Base-by-base conservation (phyloP, 2,888 invertebrate species). In the Timema cristinae region DNA sequence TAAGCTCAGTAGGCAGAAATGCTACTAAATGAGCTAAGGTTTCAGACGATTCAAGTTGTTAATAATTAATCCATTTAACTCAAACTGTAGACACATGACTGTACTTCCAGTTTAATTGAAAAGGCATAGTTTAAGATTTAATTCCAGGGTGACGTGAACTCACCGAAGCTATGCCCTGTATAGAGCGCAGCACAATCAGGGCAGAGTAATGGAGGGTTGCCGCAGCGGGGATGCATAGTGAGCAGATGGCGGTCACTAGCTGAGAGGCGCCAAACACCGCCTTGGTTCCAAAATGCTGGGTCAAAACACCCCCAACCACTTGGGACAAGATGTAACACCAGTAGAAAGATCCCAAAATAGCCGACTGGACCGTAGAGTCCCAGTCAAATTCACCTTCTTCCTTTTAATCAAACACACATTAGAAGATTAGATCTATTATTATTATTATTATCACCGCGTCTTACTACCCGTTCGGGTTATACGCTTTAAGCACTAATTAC, bases 241-340 rank as follows among this genome's bases (percentile, higher is more conserved):
- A 90, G 79, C 89, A 89, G 49, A 87, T 76, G 2, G 90, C 90
- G n/a, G 90, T 91, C 54, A 85, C 84, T 59, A 89, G 81, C 79
- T 91, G 90, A 5, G 90, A 90, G 78, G 88, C 89, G 13, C 90
- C 89, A 77, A 90, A 90, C 6, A 90, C 90, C 6, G 86, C 83
- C 80, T 90, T 91, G 15, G 90, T 90, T 70, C 90, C 90, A 77
- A 90, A 86, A 79, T 86, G 85, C 81, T 91, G 90, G 2, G 90
- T 90, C 49, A 90, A 86, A 75, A 89, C 83, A 49, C 90, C 90
- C 13, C 90, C 90, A 48, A 88, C 88, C 13, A 88, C 83, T 82
- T 90, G 90, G 0, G 90, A 89, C 13, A 90, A 81, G 73, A 90
- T 89, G 80, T 91, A 90, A 75, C 89, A 89, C 90, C 90, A 90